Evolutionary conservation across 1,140 invertebrate species (phyloP), one percentile per base, ranked within the genome.

Genomic region (Copidosoma floridanum): DNA sequence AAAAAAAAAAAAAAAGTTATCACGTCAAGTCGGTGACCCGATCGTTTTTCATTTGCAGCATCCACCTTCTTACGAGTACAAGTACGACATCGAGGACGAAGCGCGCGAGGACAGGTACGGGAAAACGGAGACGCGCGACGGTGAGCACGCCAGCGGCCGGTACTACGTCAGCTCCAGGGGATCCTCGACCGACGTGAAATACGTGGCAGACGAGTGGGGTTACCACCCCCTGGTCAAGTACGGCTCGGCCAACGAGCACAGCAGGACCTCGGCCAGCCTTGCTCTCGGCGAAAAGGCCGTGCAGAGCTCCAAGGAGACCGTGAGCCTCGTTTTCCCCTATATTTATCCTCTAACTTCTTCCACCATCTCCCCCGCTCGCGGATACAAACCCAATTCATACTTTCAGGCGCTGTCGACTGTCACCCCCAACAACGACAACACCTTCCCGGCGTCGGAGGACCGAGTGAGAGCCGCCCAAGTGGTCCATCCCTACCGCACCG

Each of bases 151-250:
- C 2, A 72, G 77, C 16, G 85, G 84, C 65, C 82, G 76, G 72
- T 82, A 80, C 52, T 76, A 72, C 59, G 68, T 73, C 11, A 76
- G 68, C 47, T 69, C 68, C 16, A 68, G 72, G 51, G 65, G 73
- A 59, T 69, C 75, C 6, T 69, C 66, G 1, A 77, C 83, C 80
- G 70, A 81, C 35, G 85, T 87, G 3, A 78, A 82, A 53, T 87
- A 87, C 71, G 72, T 83, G 50, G 83, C 83, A 1, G 83, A 87
- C 62, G 82, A 83, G 65, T 85, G 82, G 80, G 85, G 85, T 26
- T 86, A 85, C 73, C 85, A 87, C 77, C 84, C 85, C 16, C 74
- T 85, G 4, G 81, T 85, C 20, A 80, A 82, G 54, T 84, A 86
- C 65, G 81, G 76, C 59, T 74, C 78, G 46, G 61, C 68, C n/a